Percentiles rank a stretch among this genome's conserved stretches.
Evolutionary conservation across 2,797 vertebrate species (phyloP).

Genomic region (Pampus argenteus): DNA sequence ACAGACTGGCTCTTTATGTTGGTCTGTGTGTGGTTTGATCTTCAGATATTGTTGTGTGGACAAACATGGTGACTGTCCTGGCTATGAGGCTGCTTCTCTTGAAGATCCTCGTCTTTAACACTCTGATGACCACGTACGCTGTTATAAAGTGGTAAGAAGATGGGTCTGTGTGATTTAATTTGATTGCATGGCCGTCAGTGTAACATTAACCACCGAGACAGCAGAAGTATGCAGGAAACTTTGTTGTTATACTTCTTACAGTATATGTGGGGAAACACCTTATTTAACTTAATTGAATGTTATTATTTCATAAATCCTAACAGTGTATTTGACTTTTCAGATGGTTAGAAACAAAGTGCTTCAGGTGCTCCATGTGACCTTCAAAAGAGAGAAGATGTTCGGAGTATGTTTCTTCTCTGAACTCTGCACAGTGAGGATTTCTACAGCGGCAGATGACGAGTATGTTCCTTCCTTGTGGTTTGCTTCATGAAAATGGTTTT

Average conservation of each 20-base stretch:
- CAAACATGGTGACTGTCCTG: slow-evolving; percentile 68
- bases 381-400: slow-evolving; percentile 30
- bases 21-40: slow-evolving; percentile 31
- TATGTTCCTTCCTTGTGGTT: not conserved
- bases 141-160: slow-evolving; percentile 82
- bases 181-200: not conserved
- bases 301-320: not conserved
- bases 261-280: not conserved
- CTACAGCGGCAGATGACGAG: slow-evolving; percentile 9
- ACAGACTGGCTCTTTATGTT: slow-evolving; percentile 17
- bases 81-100: slow-evolving; percentile 79
- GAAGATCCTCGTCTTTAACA: slow-evolving; percentile 81
- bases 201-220: not conserved
- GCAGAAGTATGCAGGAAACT: not conserved
- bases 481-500: slow-evolving; percentile 8
- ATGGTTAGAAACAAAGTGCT: slow-evolving; percentile 33
- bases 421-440: slow-evolving; percentile 28
- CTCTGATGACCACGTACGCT: slow-evolving; percentile 76
- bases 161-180: not conserved
- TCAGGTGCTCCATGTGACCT: slow-evolving; percentile 25
- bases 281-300: not conserved
- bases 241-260: not conserved
- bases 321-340: slow-evolving; percentile 56
- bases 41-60: slow-evolving; percentile 72
- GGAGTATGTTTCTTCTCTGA: slow-evolving; percentile 23